Conservation (phyloP, 2,888 invertebrate genomes). For the Plebejus argus region DNA sequence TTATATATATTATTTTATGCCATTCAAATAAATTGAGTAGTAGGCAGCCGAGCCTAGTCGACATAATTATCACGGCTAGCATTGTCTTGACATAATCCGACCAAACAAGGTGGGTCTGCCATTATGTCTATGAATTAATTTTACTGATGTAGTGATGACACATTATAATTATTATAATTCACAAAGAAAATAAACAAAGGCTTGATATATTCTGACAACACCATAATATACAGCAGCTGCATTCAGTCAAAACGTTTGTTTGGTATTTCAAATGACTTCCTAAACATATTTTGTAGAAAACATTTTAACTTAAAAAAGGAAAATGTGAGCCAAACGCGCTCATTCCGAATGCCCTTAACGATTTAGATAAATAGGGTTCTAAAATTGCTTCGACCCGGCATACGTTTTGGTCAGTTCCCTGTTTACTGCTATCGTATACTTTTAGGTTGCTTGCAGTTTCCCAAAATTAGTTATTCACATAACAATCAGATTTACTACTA, state of each 20-base stretch:
- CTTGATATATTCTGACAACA: neutral
- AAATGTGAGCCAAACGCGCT: conserved; percentile 1
- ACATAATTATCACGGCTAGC: too few relatives aligned
- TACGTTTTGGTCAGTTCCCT: conserved; percentile 35
- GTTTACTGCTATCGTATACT: neutral
- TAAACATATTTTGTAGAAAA: conserved; percentile 2
- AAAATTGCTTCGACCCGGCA: conserved; percentile 40
- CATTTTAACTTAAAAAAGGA: neutral
- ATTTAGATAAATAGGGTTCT: conserved; percentile 38
- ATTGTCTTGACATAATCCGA: too few relatives aligned
- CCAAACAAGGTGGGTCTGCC: neutral
- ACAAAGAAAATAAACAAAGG: neutral
- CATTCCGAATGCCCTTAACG: conserved; percentile 16
- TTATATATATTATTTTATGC: too few relatives aligned
- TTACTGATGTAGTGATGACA: neutral
- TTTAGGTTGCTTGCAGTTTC: neutral
- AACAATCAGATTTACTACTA: too few relatives aligned
- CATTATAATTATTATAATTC: neutral
- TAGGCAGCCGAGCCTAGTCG: too few relatives aligned
- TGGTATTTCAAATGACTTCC: neutral
- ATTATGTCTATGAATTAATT: neutral
- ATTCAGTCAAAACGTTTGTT: neutral
- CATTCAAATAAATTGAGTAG: too few relatives aligned
- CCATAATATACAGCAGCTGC: neutral
- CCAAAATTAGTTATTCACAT: too few relatives aligned